Evolutionary conservation across 2,797 vertebrate species (phyloP).

Genomic region (Ctenochaetus hawaiiensis): DNA sequence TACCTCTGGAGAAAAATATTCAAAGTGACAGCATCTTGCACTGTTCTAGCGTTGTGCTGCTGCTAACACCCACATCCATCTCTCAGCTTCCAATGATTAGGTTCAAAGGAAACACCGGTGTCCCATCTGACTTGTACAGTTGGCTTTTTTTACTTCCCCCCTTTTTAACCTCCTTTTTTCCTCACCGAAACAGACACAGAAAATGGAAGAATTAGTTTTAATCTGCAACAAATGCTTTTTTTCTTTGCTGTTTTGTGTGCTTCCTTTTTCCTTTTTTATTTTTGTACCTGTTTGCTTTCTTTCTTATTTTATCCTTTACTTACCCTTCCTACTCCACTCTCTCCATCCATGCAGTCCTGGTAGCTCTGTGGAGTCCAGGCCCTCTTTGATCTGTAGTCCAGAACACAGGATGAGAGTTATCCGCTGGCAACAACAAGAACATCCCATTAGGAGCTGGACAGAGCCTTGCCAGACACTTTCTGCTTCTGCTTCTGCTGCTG

Average conservation of each 20-base stretch:
- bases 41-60: background rate
- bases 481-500: slow-evolving; percentile 37
- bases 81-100: slow-evolving; percentile 30
- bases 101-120: slow-evolving; percentile 40
- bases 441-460: slow-evolving; percentile 81
- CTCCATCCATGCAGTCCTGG: slow-evolving; percentile 43
- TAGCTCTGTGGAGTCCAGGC: slow-evolving; percentile 61
- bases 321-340: slow-evolving; percentile 33
- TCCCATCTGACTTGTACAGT: slow-evolving; percentile 48
- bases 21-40: slow-evolving; percentile 1
- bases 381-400: slow-evolving; percentile 83
- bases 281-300: slow-evolving; percentile 6
- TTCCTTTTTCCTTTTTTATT: slow-evolving; percentile 7
- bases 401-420: slow-evolving; percentile 83
- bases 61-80: slow-evolving; percentile 27
- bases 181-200: slow-evolving; percentile 41
- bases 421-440: slow-evolving; percentile 82
- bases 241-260: background rate
- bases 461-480: slow-evolving; percentile 67
- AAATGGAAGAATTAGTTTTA: slow-evolving; percentile 44
- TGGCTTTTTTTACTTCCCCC: background rate
- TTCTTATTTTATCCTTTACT: slow-evolving; percentile 39
- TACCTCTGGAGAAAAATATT: slow-evolving; percentile 12
- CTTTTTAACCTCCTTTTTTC: slow-evolving; percentile 27
- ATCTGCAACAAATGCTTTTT: slow-evolving; percentile 32